Percentiles rank a stretch among this genome's conserved stretches.
Evolutionary conservation across 2,113 vertebrate species (phyloP).

Genomic region (human): DNA sequence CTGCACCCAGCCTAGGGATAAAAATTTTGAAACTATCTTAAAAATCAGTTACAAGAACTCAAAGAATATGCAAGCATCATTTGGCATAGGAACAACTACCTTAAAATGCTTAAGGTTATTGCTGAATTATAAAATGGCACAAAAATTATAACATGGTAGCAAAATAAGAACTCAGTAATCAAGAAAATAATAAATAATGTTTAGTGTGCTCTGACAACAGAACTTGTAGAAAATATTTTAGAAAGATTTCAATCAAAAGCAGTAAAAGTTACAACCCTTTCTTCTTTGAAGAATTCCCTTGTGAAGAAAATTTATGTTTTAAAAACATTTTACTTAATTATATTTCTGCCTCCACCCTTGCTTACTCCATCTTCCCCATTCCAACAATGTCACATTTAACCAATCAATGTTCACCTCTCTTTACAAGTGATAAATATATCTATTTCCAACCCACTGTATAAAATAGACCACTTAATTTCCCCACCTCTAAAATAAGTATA

Average conservation of each 20-base stretch:
- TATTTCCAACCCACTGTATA: not conserved
- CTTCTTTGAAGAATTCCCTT: constrained; percentile 18
- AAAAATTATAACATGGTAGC: not conserved
- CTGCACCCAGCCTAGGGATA: too few relatives aligned
- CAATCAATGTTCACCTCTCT: not conserved
- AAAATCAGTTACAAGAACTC: not conserved
- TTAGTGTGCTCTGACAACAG: constrained; percentile 3
- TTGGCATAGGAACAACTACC: not conserved
- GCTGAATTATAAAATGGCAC: constrained; percentile 41
- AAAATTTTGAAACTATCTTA: not conserved
- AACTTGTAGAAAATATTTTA: constrained; percentile 35
- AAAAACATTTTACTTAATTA: not conserved
- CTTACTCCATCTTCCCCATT: not conserved
- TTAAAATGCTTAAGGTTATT: not conserved
- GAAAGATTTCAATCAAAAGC: constrained; percentile 18
- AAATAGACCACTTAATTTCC: not conserved
- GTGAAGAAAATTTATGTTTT: not conserved
- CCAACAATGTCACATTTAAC: not conserved
- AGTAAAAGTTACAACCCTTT: not conserved
- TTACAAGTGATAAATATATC: not conserved
- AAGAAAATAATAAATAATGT: constrained; percentile 20
- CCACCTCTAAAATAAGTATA: constrained; percentile 37
- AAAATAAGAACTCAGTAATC: constrained; percentile 7
- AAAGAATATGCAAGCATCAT: not conserved
- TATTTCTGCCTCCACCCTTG: not conserved